phyloP scores from a whole-genome alignment of 1,140 invertebrate genomes.

The Lanistes nyassanus region DNA sequence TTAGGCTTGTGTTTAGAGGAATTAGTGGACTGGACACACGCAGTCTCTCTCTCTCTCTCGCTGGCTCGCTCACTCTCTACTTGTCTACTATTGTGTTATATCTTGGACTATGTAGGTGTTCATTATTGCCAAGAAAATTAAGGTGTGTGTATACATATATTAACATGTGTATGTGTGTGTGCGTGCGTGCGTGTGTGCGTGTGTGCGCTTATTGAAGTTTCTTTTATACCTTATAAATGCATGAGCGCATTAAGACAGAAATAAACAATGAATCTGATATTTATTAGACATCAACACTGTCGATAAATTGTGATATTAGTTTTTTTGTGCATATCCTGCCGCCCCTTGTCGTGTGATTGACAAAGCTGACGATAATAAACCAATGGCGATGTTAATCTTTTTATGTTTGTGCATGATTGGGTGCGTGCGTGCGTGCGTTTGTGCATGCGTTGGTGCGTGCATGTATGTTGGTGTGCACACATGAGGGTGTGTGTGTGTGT shows the following conservation, averaged over 20 bases:
- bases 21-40: too few species aligned
- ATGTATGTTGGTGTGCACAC: not conserved
- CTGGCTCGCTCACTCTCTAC: too few species aligned
- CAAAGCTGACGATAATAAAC: too few species aligned
- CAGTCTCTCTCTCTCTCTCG: too few species aligned
- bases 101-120: too few species aligned
- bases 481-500: slow-evolving; percentile 1
- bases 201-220: not conserved
- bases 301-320: not conserved
- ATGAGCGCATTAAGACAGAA: not conserved
- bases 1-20: too few species aligned
- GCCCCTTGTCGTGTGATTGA: too few species aligned
- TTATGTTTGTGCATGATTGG: not conserved
- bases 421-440: slow-evolving; percentile 6
- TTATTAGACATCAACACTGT: not conserved
- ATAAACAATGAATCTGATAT: not conserved
- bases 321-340: too few species aligned
- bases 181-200: slow-evolving; percentile 6
- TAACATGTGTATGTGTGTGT: not conserved
- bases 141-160: slow-evolving; percentile 5
- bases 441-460: not conserved
- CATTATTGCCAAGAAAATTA: too few species aligned
- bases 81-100: too few species aligned
- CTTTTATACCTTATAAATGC: not conserved
- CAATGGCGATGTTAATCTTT: too few species aligned